A percentile compares a stretch with the other conserved stretches of the same genome.
Conservation (phyloP, 2,888 invertebrate species). For the Lasioglossum zephyrum region DNA sequence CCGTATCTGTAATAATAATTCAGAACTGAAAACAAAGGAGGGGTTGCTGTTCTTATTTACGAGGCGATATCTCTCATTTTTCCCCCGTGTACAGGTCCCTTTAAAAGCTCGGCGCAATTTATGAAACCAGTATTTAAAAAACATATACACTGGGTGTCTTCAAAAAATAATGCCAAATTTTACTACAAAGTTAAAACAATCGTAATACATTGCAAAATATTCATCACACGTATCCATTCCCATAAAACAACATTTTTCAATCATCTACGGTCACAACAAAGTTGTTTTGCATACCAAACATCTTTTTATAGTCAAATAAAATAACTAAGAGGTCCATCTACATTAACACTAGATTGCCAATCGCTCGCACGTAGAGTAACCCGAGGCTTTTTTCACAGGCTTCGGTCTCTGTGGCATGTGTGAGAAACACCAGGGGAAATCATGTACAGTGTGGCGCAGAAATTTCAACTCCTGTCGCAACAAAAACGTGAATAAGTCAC, state of each 20-base stretch:
- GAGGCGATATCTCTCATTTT: slow-evolving; percentile 3
- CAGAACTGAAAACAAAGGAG: not conserved
- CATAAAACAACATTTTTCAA: not conserved
- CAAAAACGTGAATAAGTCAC: not conserved
- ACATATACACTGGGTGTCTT: not conserved
- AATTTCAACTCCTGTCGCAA: not conserved
- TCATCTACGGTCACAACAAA: not conserved
- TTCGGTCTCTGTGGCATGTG: not conserved
- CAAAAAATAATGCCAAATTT: not conserved
- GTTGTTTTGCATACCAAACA: not conserved
- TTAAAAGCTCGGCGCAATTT: not conserved
- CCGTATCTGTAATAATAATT: slow-evolving; percentile 4
- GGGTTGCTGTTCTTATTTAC: not conserved
- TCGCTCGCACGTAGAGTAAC: not conserved
- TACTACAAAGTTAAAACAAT: not conserved
- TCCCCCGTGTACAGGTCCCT: not conserved
- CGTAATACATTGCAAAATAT: not conserved
- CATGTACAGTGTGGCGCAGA: not conserved
- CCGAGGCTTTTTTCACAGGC: not conserved
- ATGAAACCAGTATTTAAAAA: not conserved
- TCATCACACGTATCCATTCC: not conserved
- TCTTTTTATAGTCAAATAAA: not conserved
- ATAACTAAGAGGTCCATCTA: not conserved
- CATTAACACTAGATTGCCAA: not conserved
- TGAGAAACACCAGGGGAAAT: not conserved